Base-by-base conservation (phyloP, 2,113 vertebrate genomes). In the Psilopsiagon aymara region DNA sequence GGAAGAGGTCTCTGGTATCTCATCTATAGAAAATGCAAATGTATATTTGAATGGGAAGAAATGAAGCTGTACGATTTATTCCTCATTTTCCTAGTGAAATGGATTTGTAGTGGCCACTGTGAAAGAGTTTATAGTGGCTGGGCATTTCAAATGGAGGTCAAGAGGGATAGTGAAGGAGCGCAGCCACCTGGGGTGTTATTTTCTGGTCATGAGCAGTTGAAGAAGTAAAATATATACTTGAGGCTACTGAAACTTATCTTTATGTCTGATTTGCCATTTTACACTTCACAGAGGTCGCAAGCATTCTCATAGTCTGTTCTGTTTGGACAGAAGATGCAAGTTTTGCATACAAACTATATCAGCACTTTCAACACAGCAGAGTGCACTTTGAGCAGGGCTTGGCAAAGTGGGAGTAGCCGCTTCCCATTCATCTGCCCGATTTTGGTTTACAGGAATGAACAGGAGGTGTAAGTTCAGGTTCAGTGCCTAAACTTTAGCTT, bases 21-120 rank as follows among this genome's bases (percentile, higher is more conserved):
- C 64, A 75, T 62, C n/a, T 81, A 92, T 96, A 90, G 84, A 73
- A 74, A 81, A 97, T 66, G 70, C 17, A 89, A 71, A 94, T 74
- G 51, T 78, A 51, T 78, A 94, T 91, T 91, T 91, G 78, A 80
- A 53, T 77, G 51, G 41, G 59, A 86, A 86, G 49, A 89, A 71
- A 81, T 76, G 64, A 97, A 59, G 44, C 37, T 85, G 20, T n/a
- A 13, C 85, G 74, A 95, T 74, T 95, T 87, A 94, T 83, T 78
- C 11, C 31, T 55, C 25, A 20, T 52, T 91, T 91, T 17, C 67
- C 51, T 64, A 25, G 5, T 23, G 53, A 35, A 27, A 66, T 76
- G 41, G 64, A 86, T 95, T 94, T 77, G 91, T 67, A 63, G 41
- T 66, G 83, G 67, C 68, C 81, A n/a, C 89, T 69, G 6, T 44